A percentile compares a stretch with the other conserved stretches of the same genome.
Evolutionary conservation across 2,797 vertebrate genomes (phyloP).

Genomic region (Varecia variegata): DNA sequence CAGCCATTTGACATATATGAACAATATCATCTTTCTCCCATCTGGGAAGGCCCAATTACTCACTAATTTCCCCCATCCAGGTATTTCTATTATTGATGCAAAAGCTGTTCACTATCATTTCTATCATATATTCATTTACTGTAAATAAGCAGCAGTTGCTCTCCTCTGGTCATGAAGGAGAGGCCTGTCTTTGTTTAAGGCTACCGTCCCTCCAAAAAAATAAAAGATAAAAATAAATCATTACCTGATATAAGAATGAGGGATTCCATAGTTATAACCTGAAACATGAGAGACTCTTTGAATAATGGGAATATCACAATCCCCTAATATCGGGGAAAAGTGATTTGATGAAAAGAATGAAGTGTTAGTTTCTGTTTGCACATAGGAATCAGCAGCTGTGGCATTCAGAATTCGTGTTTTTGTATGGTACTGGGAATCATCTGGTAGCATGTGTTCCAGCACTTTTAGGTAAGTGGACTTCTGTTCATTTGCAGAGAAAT

Average conservation of each 20-base stretch:
- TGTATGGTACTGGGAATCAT: slow-evolving; percentile 65
- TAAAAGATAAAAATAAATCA: slow-evolving; percentile 37
- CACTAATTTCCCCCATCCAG: slow-evolving; percentile 42
- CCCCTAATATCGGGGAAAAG: slow-evolving; percentile 72
- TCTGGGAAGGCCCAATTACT: slow-evolving; percentile 37
- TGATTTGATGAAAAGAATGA: slow-evolving; percentile 67
- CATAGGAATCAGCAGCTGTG: slow-evolving; percentile 46
- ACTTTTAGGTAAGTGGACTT: slow-evolving; percentile 60
- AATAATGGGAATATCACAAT: slow-evolving; percentile 81
- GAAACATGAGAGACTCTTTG: slow-evolving; percentile 86
- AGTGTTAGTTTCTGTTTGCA: slow-evolving; percentile 66
- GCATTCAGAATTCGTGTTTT: slow-evolving; percentile 50
- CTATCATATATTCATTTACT: slow-evolving; percentile 35
- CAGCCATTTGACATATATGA: slow-evolving; percentile 69
- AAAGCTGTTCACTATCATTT: slow-evolving; percentile 25
- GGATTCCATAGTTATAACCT: slow-evolving; percentile 92
- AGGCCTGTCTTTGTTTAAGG: neutral
- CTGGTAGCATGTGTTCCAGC: slow-evolving; percentile 63
- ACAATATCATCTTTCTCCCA: slow-evolving; percentile 62
- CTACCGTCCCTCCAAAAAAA: neutral
- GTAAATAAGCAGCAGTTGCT: neutral
- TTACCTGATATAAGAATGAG: slow-evolving; percentile 85
- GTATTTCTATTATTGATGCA: slow-evolving; percentile 25
- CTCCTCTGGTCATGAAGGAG: slow-evolving; percentile 12
- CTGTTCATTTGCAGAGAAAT: slow-evolving; percentile 66